phyloP scores from a whole-genome alignment of 2,113 vertebrate genomes.

The Aldabrachelys gigantea region DNA sequence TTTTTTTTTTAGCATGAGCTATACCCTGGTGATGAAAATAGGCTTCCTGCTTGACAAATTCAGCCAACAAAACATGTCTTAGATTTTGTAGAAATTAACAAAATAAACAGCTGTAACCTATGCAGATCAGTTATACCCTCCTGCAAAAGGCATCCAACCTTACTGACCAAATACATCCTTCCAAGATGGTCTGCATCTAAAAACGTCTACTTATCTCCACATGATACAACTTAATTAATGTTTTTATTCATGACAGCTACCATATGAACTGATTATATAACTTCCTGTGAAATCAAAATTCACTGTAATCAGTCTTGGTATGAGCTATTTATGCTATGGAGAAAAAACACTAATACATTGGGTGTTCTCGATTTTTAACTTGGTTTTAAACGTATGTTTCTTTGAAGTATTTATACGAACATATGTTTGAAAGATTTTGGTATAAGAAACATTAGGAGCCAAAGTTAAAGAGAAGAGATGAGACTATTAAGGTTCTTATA shows the following conservation, averaged over 20 bases:
- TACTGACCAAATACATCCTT: slow-evolving; percentile 6
- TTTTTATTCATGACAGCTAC: slow-evolving; percentile 49
- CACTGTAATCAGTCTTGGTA: background rate
- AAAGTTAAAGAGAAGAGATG: background rate
- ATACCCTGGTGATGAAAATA: slow-evolving; percentile 42
- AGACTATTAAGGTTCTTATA: background rate
- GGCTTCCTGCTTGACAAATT: slow-evolving; percentile 20
- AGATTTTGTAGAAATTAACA: slow-evolving; percentile 5
- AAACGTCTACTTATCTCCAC: background rate
- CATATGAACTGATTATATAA: slow-evolving; percentile 55
- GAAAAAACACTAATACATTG: background rate
- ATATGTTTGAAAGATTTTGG: background rate
- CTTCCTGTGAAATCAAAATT: slow-evolving; percentile 11
- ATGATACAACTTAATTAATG: slow-evolving; percentile 28
- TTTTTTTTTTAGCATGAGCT: slow-evolving; percentile 4
- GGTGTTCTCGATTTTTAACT: background rate
- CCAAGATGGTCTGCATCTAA: slow-evolving; percentile 21
- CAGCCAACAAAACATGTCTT: background rate
- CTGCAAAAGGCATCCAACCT: background rate
- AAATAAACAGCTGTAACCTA: background rate
- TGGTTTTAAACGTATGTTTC: background rate
- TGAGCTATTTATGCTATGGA: background rate
- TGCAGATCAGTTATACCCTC: background rate
- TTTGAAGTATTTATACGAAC: background rate
- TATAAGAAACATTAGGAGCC: background rate